Conservation (phyloP, 2,888 invertebrate genomes). For the Heliconius charithonia region DNA sequence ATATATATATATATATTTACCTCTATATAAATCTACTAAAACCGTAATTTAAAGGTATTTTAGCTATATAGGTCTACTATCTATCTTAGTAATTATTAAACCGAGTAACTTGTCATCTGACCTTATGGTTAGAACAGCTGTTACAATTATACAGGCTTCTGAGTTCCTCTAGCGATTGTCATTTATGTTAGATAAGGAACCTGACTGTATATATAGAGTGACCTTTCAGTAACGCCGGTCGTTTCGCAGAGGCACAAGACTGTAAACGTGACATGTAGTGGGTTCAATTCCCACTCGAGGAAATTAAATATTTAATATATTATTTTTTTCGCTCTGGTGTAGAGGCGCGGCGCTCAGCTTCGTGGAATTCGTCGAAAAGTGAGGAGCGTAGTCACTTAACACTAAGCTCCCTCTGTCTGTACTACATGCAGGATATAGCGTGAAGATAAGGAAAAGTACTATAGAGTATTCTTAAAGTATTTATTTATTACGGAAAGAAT, state of each 20-base stretch:
- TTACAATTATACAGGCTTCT: conserved; percentile 9
- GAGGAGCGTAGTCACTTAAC: neutral
- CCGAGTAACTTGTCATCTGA: conserved; percentile 4
- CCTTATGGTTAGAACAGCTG: conserved; percentile 10
- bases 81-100: neutral
- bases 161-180: neutral
- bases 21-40: neutral
- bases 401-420: neutral
- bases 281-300: neutral
- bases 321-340: neutral
- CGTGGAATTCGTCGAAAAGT: neutral
- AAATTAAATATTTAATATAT: neutral
- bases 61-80: neutral
- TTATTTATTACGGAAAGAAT: too few relatives aligned
- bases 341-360: neutral
- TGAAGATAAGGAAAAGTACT: neutral
- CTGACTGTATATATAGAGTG: neutral
- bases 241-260: too few relatives aligned
- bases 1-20: too few relatives aligned
- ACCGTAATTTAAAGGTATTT: neutral
- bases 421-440: too few relatives aligned
- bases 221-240: neutral
- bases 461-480: too few relatives aligned
- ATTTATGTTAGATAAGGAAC: neutral
- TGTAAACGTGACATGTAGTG: neutral